Percentiles rank a stretch among this genome's conserved stretches.
Evolutionary conservation across 2,888 invertebrate species (phyloP).

Genomic region (Drosophila mimetica): DNA sequence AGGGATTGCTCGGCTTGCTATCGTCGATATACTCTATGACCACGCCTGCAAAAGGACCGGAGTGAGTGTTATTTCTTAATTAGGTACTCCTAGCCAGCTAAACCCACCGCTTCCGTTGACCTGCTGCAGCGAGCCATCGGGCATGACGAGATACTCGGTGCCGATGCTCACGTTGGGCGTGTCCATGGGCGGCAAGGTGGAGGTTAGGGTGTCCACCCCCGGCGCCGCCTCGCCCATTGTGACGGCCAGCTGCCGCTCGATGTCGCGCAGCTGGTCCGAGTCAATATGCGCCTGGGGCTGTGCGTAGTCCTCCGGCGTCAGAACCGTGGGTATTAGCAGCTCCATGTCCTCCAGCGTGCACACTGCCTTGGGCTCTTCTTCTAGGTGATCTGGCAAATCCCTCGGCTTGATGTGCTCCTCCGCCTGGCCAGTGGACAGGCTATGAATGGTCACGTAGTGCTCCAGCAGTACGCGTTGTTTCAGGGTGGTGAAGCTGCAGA

Average conservation of each 20-base stretch:
- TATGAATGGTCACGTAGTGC: constrained; percentile 68
- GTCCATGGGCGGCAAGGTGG: constrained; percentile 28
- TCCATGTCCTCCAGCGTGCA: constrained; percentile 71
- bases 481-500: constrained; percentile 68
- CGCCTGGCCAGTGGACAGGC: constrained; percentile 46
- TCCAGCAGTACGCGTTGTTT: constrained; percentile 61
- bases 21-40: constrained; percentile 81
- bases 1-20: constrained; percentile 28
- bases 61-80: not conserved
- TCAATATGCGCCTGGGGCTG: constrained; percentile 55
- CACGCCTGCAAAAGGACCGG: constrained; percentile 56
- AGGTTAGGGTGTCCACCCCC: constrained; percentile 8
- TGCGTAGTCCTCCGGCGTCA: constrained; percentile 62
- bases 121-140: constrained; percentile 78
- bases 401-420: constrained; percentile 45
- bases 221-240: constrained; percentile 23
- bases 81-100: accelerated
- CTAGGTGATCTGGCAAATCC: not conserved
- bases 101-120: constrained; percentile 60
- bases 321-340: constrained; percentile 66
- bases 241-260: constrained; percentile 55
- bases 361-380: constrained; percentile 47
- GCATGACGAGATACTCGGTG: constrained; percentile 77
- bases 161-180: constrained; percentile 67
- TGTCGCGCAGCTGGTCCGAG: constrained; percentile 52